A percentile compares a stretch with the other conserved stretches of the same genome.
Evolutionary conservation across 2,888 invertebrate genomes (phyloP).

Genomic region (Aradus depressus): DNA sequence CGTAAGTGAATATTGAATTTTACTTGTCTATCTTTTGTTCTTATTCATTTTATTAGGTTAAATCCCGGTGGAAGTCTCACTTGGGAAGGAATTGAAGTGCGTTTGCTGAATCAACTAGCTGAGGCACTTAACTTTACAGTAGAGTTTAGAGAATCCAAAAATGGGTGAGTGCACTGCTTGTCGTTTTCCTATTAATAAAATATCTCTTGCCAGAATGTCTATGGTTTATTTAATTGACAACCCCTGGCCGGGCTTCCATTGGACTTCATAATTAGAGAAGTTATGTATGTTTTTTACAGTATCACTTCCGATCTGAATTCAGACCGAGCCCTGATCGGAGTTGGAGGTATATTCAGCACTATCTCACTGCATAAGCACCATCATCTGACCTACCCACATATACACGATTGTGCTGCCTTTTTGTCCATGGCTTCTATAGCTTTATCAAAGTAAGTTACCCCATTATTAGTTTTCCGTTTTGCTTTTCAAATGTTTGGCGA

Average conservation of each 20-base stretch:
- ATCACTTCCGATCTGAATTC: neutral
- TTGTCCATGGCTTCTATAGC: conserved; percentile 67
- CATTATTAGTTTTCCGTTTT: too few species aligned
- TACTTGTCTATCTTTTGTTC: neutral
- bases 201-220: too few species aligned
- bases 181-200: neutral
- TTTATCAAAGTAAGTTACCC: conserved; percentile 59
- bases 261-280: too few species aligned
- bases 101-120: conserved; percentile 50
- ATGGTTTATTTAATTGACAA: too few species aligned
- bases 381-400: conserved; percentile 48
- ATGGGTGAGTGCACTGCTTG: neutral
- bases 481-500: too few species aligned
- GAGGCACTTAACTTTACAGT: conserved; percentile 58
- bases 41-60: conserved; percentile 24
- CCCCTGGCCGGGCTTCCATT: too few species aligned
- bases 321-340: neutral
- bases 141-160: conserved; percentile 47
- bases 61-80: conserved; percentile 33
- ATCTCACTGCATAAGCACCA: neutral
- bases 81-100: conserved; percentile 67
- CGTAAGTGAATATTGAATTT: too few species aligned
- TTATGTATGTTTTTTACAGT: too few species aligned
- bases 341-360: conserved; percentile 5
- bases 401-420: conserved; percentile 65